Conservation (phyloP, 2,113 vertebrate species). For the Aptenodytes patagonicus region DNA sequence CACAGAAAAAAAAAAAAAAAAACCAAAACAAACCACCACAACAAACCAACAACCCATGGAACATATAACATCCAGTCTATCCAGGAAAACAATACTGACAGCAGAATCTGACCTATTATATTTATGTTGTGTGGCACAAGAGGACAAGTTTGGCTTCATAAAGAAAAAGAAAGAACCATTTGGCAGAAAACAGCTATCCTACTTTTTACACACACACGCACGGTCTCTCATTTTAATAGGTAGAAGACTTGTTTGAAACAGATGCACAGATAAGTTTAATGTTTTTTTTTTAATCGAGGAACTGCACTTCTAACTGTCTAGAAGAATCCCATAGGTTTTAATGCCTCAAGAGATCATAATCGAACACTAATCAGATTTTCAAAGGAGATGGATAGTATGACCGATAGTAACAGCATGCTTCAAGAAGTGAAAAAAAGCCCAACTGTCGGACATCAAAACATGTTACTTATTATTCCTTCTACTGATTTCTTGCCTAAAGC, state of each 20-base stretch:
- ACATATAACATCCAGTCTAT: neutral
- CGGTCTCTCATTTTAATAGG: neutral
- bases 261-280: neutral
- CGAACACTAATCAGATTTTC: neutral
- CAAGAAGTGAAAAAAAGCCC: rapidly evolving
- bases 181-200: neutral
- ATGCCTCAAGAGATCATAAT: neutral
- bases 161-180: neutral
- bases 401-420: neutral
- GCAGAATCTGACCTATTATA: neutral
- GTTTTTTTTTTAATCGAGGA: neutral
- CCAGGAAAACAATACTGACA: neutral
- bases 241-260: neutral
- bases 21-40: neutral
- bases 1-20: neutral
- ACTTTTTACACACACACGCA: neutral
- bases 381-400: neutral
- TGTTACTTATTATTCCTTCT: neutral
- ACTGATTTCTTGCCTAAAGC: neutral
- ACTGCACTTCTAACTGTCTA: neutral
- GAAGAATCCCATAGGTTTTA: neutral
- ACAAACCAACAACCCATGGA: neutral
- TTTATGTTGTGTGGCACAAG: neutral
- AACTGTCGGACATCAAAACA: neutral
- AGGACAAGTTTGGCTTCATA: neutral